Base-by-base conservation (phyloP, 1,140 invertebrate genomes). In the Conus betulinus region DNA sequence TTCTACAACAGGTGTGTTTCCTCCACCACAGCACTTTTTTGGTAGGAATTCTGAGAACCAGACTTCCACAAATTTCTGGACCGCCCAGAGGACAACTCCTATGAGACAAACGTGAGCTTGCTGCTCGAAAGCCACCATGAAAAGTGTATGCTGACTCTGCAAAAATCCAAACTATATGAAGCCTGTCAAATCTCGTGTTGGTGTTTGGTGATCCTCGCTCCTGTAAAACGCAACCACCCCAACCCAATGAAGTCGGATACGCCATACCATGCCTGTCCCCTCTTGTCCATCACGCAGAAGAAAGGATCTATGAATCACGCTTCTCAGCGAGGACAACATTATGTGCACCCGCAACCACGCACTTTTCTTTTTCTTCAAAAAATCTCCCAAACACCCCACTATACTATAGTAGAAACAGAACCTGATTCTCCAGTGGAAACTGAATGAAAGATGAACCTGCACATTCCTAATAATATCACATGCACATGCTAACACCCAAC, bases 241-340 rank as follows among this genome's bases (percentile, higher is more conserved):
- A n/a, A n/a, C n/a, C n/a, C 57, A 23, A 53, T 15, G 11, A 84
- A 84, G 51, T 84, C 11, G n/a, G 53, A 23, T 39, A 84, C 82
- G 3, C 8, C 82, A 10, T 84, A 84, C 23, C 53, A 84, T n/a
- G n/a, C 82, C 82, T 20, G 23, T 15, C n/a, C 17, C 82, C 82
- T 20, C 52, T 84, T 8, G 23, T 57, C n/a, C 53, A 51, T 84
- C 57, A 84, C 52, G 7, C 23, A 8, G n/a, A 84, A 55, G 25
- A 84, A 84, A 55, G 82, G 82, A 27, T 55, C 82, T 15, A 84
- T 84, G 67, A n/a, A 51, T 84, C 82, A 84, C 82, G 8, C n/a
- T n/a, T 51, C 82, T 57, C 57, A 55, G 25, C 51, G 82, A 25
- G 82, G 82, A 63, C 53, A 84, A n/a, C 57, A 55, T 6, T 10